These are phyloP conservation scores for Lampris incognitus DNA, from an alignment of 2,113 vertebrate genomes.

Conservation along the genomic window DNA sequence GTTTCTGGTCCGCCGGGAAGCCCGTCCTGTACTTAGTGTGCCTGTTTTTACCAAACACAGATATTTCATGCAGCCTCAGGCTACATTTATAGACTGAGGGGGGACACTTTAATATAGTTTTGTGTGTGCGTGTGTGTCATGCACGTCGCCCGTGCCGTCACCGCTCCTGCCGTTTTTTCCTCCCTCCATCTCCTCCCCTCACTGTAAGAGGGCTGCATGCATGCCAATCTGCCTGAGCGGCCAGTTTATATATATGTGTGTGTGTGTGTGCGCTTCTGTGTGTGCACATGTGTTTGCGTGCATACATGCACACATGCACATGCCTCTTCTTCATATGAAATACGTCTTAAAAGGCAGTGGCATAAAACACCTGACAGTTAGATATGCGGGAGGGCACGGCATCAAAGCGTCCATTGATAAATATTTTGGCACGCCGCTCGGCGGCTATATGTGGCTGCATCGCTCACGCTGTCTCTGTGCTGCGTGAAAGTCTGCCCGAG, in stretches of 20 bases:
- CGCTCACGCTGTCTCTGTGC: conserved; percentile 39
- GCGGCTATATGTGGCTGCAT: conserved; percentile 35
- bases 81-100: conserved; percentile 75
- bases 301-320: conserved; percentile 3
- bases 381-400: conserved; percentile 47
- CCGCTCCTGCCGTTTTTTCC: conserved; percentile 57
- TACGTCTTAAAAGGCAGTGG: conserved; percentile 39
- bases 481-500: conserved; percentile 45
- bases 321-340: conserved; percentile 30
- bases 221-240: conserved; percentile 52
- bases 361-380: conserved; percentile 56
- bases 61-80: conserved; percentile 64
- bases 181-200: conserved; percentile 54
- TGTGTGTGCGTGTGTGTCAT: conserved; percentile 52
- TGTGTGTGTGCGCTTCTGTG: conserved; percentile 18
- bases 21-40: conserved; percentile 73
- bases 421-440: conserved; percentile 35
- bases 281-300: background rate
- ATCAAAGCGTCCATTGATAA: conserved; percentile 55
- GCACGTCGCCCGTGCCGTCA: conserved; percentile 47
- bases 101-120: conserved; percentile 75
- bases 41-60: conserved; percentile 72
- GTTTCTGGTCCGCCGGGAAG: conserved; percentile 78
- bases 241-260: conserved; percentile 31
- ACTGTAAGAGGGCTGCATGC: conserved; percentile 47